These are phyloP conservation scores for Sus cebifrons DNA, from an alignment of 2,797 vertebrate genomes.

Conservation along the genomic window DNA sequence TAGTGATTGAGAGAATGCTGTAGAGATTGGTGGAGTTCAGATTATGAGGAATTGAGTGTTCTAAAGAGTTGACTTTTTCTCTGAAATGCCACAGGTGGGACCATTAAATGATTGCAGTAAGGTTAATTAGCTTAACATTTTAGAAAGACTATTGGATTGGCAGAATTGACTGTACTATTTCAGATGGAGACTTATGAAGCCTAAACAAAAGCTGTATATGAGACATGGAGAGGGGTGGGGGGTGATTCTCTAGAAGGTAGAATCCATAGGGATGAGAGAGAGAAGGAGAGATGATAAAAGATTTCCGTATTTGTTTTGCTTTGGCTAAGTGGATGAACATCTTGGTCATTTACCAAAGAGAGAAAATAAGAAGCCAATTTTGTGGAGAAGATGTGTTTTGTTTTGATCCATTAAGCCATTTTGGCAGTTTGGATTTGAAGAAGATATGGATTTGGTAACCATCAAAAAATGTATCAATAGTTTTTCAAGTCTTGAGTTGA, in stretches of 20 bases:
- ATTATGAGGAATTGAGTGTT: neutral
- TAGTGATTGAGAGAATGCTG: neutral
- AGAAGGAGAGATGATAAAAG: neutral
- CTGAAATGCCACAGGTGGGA: neutral
- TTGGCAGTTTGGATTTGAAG: slow-evolving; percentile 1
- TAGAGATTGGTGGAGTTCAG: neutral
- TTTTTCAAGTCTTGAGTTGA: neutral
- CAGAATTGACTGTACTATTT: neutral
- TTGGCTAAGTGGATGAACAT: neutral
- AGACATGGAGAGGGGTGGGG: neutral
- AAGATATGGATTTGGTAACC: slow-evolving; percentile 1
- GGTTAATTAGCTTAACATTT: neutral
- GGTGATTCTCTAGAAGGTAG: neutral
- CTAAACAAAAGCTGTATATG: neutral
- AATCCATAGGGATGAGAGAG: neutral
- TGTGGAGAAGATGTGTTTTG: neutral
- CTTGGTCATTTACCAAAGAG: slow-evolving; percentile 1
- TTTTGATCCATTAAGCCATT: neutral
- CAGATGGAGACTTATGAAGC: neutral
- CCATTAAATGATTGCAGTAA: neutral
- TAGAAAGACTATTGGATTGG: neutral
- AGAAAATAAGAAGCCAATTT: neutral
- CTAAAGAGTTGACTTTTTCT: neutral
- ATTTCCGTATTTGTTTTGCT: neutral
- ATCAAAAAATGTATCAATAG: neutral